A percentile compares a stretch with the other conserved stretches of the same genome.
Conservation (phyloP, 2,797 vertebrate species). For the Vireo griseus region DNA sequence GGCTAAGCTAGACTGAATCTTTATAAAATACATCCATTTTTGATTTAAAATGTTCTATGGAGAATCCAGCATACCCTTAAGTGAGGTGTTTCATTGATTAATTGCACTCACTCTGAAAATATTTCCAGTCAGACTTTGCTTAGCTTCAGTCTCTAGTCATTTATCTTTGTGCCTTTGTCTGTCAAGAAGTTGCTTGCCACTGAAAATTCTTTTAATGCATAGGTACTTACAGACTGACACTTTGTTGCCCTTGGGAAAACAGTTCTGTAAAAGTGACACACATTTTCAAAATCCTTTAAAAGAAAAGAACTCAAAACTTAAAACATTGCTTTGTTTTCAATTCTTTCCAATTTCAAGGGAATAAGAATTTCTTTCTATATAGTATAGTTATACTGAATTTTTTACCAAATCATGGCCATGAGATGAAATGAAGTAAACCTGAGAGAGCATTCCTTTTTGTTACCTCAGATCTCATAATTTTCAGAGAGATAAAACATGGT, state of each 20-base stretch:
- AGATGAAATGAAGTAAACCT: not conserved
- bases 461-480: not conserved
- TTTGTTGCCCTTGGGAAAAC: not conserved
- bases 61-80: not conserved
- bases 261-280: not conserved
- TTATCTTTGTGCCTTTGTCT: slow-evolving; percentile 38
- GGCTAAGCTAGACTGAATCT: not conserved
- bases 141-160: slow-evolving; percentile 26
- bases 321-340: not conserved
- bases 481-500: not conserved
- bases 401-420: not conserved
- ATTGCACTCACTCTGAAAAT: slow-evolving; percentile 25
- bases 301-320: not conserved
- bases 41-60: slow-evolving; percentile 30
- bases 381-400: not conserved
- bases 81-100: slow-evolving; percentile 51
- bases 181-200: not conserved
- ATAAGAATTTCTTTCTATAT: not conserved
- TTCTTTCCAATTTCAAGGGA: not conserved
- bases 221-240: not conserved
- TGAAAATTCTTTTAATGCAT: slow-evolving; percentile 22
- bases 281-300: not conserved
- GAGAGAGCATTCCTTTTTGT: not conserved
- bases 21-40: slow-evolving; percentile 9
- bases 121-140: slow-evolving; percentile 40